phyloP scores from a whole-genome alignment of 2,113 vertebrate genomes.

The Cichladusa arquata region DNA sequence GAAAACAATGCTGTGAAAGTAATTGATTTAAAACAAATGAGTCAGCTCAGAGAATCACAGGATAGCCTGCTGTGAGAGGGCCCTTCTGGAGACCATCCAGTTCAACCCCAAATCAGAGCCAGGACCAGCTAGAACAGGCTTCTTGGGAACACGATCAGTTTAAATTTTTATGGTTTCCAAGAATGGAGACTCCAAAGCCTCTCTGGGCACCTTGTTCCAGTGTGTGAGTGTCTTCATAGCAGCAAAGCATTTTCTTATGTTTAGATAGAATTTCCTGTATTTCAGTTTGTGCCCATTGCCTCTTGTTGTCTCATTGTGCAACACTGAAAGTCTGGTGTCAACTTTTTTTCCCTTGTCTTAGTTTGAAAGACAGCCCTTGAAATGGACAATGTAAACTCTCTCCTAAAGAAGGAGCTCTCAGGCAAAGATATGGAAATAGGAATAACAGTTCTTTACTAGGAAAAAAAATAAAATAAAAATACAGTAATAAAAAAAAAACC shows the following conservation, averaged over 20 bases:
- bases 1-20: background rate
- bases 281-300: background rate
- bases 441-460: no score
- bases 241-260: background rate
- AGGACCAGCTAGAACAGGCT: background rate
- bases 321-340: background rate
- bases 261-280: background rate
- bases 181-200: background rate
- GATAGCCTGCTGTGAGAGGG: background rate
- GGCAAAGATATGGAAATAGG: no score
- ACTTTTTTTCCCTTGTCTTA: background rate
- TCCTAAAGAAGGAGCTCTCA: no score
- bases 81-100: background rate
- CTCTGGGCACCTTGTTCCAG: background rate
- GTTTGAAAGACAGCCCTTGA: no score
- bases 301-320: background rate
- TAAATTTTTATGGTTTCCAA: background rate
- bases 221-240: background rate
- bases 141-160: background rate
- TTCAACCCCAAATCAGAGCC: background rate
- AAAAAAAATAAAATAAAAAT: no score
- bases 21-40: background rate
- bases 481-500: no score
- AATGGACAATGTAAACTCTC: no score
- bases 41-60: background rate